Percentiles rank a stretch among this genome's conserved stretches.
Evolutionary conservation across 2,888 invertebrate species (phyloP).

Genomic region (Drosophila demipolita): DNA sequence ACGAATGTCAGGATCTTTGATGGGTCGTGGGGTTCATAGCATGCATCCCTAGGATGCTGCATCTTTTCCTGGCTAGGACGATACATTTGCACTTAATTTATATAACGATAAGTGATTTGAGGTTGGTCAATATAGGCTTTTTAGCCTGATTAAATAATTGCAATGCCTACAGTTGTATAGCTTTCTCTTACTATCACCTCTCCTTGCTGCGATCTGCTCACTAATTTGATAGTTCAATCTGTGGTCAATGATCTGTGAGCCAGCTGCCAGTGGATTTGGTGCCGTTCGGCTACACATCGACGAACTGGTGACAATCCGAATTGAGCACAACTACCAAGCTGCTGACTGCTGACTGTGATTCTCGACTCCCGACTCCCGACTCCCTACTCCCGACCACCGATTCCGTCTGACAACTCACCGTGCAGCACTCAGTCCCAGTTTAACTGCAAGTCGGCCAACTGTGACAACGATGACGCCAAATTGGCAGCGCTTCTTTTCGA

Average conservation of each 20-base stretch:
- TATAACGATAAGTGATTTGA: not conserved
- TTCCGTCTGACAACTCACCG: not conserved
- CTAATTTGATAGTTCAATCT: slow-evolving; percentile 8
- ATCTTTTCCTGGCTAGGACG: too few relatives aligned
- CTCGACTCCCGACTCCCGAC: slow-evolving; percentile 11
- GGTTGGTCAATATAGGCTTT: not conserved
- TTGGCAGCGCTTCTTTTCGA: slow-evolving; percentile 72
- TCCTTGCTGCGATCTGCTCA: not conserved
- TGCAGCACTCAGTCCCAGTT: not conserved
- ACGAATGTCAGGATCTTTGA: too few relatives aligned
- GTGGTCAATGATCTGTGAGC: slow-evolving; percentile 33
- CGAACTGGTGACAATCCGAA: slow-evolving; percentile 44
- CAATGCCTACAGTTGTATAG: not conserved
- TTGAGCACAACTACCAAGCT: slow-evolving; percentile 3
- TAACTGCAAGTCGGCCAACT: slow-evolving; percentile 53
- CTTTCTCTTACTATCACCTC: not conserved
- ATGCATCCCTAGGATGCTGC: too few relatives aligned
- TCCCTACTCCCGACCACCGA: slow-evolving; percentile 19
- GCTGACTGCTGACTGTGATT: slow-evolving; percentile 25
- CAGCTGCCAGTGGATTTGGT: slow-evolving; percentile 10
- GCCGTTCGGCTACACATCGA: slow-evolving; percentile 6
- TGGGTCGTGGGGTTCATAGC: too few relatives aligned
- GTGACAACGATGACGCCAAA: slow-evolving; percentile 77
- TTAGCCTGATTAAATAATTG: slow-evolving; percentile 3
- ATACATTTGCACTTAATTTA: not conserved